A percentile compares a stretch with the other conserved stretches of the same genome.
These are phyloP conservation scores for Ditula angustiorana DNA, from an alignment of 2,888 invertebrate species.

Conservation along the genomic window DNA sequence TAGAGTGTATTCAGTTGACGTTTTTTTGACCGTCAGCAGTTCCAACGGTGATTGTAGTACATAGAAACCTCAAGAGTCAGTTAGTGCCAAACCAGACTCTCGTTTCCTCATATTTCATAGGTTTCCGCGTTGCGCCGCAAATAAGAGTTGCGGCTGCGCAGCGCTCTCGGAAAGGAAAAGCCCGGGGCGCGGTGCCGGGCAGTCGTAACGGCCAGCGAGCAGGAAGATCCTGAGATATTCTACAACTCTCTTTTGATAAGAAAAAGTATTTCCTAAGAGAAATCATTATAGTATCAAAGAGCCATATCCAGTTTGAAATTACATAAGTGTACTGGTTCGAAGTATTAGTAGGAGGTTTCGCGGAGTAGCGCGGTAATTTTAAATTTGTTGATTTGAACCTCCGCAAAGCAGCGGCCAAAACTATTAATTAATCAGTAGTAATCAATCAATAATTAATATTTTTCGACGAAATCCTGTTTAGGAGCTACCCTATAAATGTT, in stretches of 20 bases:
- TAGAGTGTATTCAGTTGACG: too few species aligned
- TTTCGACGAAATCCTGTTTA: too few species aligned
- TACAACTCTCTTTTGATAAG: conserved; percentile 1
- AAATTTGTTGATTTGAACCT: too few species aligned
- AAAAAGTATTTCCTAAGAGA: background rate
- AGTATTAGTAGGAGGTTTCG: too few species aligned
- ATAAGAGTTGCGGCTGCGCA: conserved; percentile 2
- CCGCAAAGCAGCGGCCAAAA: too few species aligned
- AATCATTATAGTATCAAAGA: background rate
- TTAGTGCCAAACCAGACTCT: background rate
- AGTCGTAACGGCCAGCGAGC: background rate
- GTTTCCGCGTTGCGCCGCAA: conserved; percentile 9
- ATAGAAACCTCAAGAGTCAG: conserved; percentile 1
- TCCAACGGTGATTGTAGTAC: background rate
- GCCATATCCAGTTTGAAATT: too few species aligned
- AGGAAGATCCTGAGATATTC: background rate
- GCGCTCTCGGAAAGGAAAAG: background rate
- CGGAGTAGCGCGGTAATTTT: too few species aligned
- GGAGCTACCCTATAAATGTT: too few species aligned
- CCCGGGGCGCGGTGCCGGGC: background rate
- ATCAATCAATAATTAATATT: too few species aligned
- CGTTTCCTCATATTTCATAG: conserved; percentile 7
- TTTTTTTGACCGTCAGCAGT: background rate
- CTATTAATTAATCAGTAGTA: too few species aligned
- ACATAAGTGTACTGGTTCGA: too few species aligned